A percentile compares a stretch with the other conserved stretches of the same genome.
Evolutionary conservation across 2,888 invertebrate genomes (phyloP).

Genomic region (Schrankia costaestrigalis): DNA sequence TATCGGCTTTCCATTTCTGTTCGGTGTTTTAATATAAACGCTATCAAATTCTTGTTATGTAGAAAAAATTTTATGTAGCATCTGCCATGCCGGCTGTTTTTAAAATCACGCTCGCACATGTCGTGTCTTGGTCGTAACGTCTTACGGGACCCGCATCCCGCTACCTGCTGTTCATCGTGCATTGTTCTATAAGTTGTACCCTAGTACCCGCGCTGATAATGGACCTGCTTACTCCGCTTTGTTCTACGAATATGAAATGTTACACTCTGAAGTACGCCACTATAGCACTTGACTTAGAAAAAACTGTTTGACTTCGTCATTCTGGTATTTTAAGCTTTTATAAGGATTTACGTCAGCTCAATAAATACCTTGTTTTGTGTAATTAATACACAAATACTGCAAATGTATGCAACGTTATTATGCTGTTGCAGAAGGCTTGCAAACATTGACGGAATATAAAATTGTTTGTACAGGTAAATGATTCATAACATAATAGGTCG

Average conservation of each 20-base stretch:
- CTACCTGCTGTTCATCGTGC: constrained; percentile 61
- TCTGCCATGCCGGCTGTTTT: constrained; percentile 59
- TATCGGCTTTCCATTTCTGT: too few relatives aligned
- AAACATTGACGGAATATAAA: constrained; percentile 46
- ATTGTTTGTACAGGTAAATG: constrained; percentile 49
- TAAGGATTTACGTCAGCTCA: constrained; percentile 19
- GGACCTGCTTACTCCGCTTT: constrained; percentile 64
- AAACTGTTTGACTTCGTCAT: too few relatives aligned
- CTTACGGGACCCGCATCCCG: constrained; percentile 61
- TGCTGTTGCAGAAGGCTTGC: constrained; percentile 36
- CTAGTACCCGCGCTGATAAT: constrained; percentile 46
- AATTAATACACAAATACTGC: constrained; percentile 36
- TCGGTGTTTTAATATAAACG: too few relatives aligned
- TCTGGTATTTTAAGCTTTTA: constrained; percentile 20
- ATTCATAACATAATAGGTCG: constrained; percentile 45
- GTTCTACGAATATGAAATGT: constrained; percentile 56
- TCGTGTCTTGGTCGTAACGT: constrained; percentile 40
- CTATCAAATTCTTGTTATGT: not conserved
- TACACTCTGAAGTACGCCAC: constrained; percentile 52
- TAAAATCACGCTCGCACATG: constrained; percentile 58
- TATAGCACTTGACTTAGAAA: constrained; percentile 53
- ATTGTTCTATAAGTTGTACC: constrained; percentile 57
- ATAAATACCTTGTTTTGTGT: constrained; percentile 29
- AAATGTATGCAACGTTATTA: constrained; percentile 38
- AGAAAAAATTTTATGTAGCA: constrained; percentile 33